Evolutionary conservation across 2,797 vertebrate genomes (phyloP).

Genomic region (Odontamblyopus rebecca): DNA sequence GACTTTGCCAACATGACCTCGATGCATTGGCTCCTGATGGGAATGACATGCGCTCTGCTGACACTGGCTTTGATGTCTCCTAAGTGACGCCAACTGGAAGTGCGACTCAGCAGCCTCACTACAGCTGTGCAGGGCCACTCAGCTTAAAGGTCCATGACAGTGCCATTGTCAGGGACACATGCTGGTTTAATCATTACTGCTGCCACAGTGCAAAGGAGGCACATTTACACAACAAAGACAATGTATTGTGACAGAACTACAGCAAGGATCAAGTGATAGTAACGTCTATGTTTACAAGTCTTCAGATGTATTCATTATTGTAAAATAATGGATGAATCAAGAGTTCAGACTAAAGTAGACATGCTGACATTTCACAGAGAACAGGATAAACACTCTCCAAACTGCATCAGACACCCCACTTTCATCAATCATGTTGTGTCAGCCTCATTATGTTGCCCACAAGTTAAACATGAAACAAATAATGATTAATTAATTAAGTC

Average conservation of each 20-base stretch:
- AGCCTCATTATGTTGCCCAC: too few species aligned
- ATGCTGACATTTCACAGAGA: too few species aligned
- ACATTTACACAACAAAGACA: slow-evolving; percentile 7
- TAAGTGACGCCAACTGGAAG: slow-evolving; percentile 54
- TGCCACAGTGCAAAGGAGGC: not conserved
- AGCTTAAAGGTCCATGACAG: slow-evolving; percentile 19
- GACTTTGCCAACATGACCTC: slow-evolving; percentile 60
- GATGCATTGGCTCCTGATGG: slow-evolving; percentile 50
- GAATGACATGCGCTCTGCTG: slow-evolving; percentile 62
- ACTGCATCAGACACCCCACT: too few species aligned
- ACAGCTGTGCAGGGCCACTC: slow-evolving; percentile 22
- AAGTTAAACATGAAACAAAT: too few species aligned
- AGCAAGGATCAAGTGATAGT: not conserved
- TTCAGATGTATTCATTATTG: not conserved
- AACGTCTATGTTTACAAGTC: not conserved
- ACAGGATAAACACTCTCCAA: too few species aligned
- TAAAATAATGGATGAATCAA: not conserved
- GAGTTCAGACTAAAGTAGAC: not conserved
- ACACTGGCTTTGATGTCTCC: slow-evolving; percentile 53
- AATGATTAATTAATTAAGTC: too few species aligned
- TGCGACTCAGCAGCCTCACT: slow-evolving; percentile 38
- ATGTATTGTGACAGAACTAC: not conserved
- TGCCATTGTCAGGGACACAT: not conserved
- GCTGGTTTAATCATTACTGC: not conserved
- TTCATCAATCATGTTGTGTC: too few species aligned